phyloP scores from a whole-genome alignment of 2,797 vertebrate genomes.

The Rhadinocentrus ornatus region DNA sequence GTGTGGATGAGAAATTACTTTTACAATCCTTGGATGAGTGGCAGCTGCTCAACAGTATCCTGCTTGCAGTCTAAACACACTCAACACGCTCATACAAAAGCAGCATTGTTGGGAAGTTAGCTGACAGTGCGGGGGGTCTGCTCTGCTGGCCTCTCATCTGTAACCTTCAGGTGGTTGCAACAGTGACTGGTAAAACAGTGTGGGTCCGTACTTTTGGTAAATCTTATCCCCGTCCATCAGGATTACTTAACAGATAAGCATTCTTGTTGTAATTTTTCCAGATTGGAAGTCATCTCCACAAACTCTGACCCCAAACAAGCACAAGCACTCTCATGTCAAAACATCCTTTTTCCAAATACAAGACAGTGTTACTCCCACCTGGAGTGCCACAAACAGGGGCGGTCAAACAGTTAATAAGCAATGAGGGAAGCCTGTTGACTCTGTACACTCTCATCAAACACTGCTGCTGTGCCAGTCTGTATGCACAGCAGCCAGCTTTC shows the following conservation, averaged over 20 bases:
- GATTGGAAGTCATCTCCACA: constrained; percentile 19
- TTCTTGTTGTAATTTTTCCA: too few species aligned
- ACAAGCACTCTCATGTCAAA: constrained; percentile 1
- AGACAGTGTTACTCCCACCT: constrained; percentile 55
- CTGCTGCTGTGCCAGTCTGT: constrained; percentile 4
- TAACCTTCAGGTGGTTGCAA: constrained; percentile 31
- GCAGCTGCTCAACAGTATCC: constrained; percentile 68
- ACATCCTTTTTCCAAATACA: constrained; percentile 31
- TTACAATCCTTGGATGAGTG: constrained; percentile 45
- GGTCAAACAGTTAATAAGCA: constrained; percentile 63
- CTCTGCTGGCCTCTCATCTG: constrained; percentile 38
- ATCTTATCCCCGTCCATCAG: constrained; percentile 27
- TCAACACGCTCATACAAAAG: constrained; percentile 52
- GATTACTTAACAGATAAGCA: too few species aligned
- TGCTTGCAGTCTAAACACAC: constrained; percentile 71
- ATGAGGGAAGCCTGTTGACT: constrained; percentile 61
- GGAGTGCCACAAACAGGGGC: constrained; percentile 55
- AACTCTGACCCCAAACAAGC: neutral
- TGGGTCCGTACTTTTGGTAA: constrained; percentile 24
- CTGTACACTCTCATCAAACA: constrained; percentile 60
- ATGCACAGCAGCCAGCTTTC: constrained; percentile 25
- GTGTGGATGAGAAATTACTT: constrained; percentile 38
- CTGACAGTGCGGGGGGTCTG: constrained; percentile 35
- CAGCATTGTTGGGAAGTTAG: constrained; percentile 44
- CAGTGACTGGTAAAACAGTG: constrained; percentile 11